phyloP scores from a whole-genome alignment of 2,113 vertebrate genomes.

The Cheilinus undulatus region DNA sequence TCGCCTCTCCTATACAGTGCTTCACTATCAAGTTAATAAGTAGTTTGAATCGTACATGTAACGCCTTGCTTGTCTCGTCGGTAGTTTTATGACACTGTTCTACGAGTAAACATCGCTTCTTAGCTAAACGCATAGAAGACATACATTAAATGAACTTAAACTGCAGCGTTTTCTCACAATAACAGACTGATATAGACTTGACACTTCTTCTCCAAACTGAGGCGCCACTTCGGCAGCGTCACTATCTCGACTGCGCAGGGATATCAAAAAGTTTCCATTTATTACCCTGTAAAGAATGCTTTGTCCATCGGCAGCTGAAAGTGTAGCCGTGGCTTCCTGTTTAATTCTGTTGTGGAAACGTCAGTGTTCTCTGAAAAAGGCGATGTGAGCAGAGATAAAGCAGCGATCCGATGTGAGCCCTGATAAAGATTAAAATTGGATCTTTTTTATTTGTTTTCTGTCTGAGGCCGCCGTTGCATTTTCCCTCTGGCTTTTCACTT shows the following conservation, averaged over 20 bases:
- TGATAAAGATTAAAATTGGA: constrained; percentile 86
- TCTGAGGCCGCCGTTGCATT: constrained; percentile 78
- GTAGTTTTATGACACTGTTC: constrained; percentile 11
- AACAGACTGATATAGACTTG: not conserved
- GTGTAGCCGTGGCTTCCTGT: constrained; percentile 81
- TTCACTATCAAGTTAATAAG: constrained; percentile 37
- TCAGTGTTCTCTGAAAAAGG: constrained; percentile 83
- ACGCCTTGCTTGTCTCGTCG: not conserved
- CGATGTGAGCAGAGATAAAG: constrained; percentile 84
- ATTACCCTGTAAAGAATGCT: constrained; percentile 44
- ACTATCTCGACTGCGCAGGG: constrained; percentile 2
- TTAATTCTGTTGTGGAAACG: constrained; percentile 85
- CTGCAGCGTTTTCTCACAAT: not conserved
- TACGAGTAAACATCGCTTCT: not conserved
- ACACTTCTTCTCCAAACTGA: not conserved
- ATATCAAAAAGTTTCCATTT: constrained; percentile 36
- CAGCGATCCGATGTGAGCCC: constrained; percentile 83
- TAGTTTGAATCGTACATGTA: not conserved
- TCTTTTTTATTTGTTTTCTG: constrained; percentile 86
- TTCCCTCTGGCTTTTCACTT: constrained; percentile 79
- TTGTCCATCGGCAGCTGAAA: constrained; percentile 67
- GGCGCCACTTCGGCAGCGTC: not conserved
- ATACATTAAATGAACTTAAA: not conserved
- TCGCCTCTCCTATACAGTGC: not conserved
- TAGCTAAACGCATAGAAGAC: not conserved